A percentile compares a stretch with the other conserved stretches of the same genome.
phyloP scores from a whole-genome alignment of 2,888 invertebrate genomes.

The Aethes cnicana region DNA sequence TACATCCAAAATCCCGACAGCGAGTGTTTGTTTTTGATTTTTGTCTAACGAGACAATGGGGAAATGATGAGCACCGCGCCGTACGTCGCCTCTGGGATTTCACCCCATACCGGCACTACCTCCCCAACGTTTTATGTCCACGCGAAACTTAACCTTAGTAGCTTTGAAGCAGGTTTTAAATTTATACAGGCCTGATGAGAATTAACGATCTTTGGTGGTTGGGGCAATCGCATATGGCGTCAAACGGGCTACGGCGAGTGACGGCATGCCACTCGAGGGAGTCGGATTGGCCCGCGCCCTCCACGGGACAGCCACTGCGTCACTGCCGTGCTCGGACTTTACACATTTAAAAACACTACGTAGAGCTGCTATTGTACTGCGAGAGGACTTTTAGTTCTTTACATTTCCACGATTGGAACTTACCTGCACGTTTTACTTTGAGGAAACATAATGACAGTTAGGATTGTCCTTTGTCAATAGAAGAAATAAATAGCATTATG shows the following conservation, averaged over 20 bases:
- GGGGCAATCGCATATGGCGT: conserved; percentile 72
- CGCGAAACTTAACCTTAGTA: conserved; percentile 54
- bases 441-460: too few species aligned
- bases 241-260: conserved; percentile 77
- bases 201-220: conserved; percentile 53
- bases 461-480: too few species aligned
- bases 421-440: too few species aligned
- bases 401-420: too few species aligned
- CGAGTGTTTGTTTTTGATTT: conserved; percentile 82
- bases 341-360: conserved; percentile 50
- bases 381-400: conserved; percentile 15
- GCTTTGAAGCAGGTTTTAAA: conserved; percentile 47
- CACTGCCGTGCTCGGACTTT: conserved; percentile 55
- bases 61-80: conserved; percentile 79
- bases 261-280: conserved; percentile 76
- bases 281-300: conserved; percentile 71
- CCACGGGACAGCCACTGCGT: conserved; percentile 62
- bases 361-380: conserved; percentile 23
- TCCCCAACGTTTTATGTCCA: conserved; percentile 47
- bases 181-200: conserved; percentile 41
- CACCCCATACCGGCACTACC: conserved; percentile 66
- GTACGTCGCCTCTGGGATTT: conserved; percentile 77
- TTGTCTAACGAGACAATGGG: conserved; percentile 83
- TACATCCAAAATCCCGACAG: conserved; percentile 73
- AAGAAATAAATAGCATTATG: too few species aligned